These are phyloP conservation scores for Trachurus trachurus DNA, from an alignment of 2,797 vertebrate species.

Conservation along the genomic window DNA sequence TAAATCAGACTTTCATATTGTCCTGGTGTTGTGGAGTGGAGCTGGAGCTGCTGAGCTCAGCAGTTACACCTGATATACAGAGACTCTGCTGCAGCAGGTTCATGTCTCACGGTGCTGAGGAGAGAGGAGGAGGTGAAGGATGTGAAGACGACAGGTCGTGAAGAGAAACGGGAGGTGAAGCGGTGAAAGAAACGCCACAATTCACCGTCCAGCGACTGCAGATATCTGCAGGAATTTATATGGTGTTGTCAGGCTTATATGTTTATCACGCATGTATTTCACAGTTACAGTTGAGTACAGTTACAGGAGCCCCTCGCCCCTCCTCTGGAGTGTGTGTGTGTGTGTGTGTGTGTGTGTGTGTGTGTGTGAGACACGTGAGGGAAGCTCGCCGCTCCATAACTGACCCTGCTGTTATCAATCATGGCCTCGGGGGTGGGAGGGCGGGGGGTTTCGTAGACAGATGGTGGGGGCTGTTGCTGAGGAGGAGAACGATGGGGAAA, in stretches of 20 bases:
- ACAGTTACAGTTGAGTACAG: not conserved
- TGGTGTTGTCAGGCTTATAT: not conserved
- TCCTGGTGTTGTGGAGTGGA: conserved; percentile 16
- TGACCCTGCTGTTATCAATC: conserved; percentile 67
- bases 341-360: conserved; percentile 20
- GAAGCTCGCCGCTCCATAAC: conserved; percentile 52
- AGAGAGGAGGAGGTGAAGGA: conserved; percentile 3
- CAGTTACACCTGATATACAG: not conserved
- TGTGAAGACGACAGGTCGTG: conserved; percentile 12
- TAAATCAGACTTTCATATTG: conserved; percentile 35
- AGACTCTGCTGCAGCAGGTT: conserved; percentile 31
- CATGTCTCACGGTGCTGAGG: conserved; percentile 1
- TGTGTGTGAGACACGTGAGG: conserved; percentile 52
- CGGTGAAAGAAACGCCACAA: not conserved
- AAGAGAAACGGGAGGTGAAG: not conserved
- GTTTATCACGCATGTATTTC: not conserved
- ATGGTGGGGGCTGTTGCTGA: conserved; percentile 32
- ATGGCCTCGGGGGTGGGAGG: conserved; percentile 39
- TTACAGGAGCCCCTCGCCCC: too few relatives aligned
- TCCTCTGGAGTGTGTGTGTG: conserved; percentile 13
- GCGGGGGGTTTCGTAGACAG: conserved; percentile 27
- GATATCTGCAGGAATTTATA: not conserved
- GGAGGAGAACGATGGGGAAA: conserved; percentile 1
- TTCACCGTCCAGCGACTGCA: not conserved
- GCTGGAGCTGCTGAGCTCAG: conserved; percentile 45